phyloP scores from a whole-genome alignment of 2,797 vertebrate species.

The Chrysocyon brachyurus region DNA sequence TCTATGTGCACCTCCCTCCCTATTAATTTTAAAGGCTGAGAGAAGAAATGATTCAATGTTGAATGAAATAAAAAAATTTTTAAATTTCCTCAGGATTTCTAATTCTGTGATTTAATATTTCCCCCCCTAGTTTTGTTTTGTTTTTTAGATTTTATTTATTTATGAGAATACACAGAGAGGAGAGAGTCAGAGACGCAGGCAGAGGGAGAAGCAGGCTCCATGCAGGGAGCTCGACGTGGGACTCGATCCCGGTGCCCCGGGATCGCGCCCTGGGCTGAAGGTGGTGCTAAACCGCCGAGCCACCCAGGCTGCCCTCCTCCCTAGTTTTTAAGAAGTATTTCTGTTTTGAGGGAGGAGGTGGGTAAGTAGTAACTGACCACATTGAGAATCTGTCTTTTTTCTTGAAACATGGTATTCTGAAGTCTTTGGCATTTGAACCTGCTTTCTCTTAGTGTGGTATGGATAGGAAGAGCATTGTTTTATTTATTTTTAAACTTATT shows the following conservation, averaged over 20 bases:
- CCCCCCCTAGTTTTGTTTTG: not conserved
- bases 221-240: too few species aligned
- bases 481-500: too few species aligned
- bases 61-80: conserved; percentile 8
- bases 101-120: not conserved
- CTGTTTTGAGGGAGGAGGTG: not conserved
- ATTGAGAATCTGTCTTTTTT: not conserved
- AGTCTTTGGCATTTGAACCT: not conserved
- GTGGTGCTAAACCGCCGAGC: too few species aligned
- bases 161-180: too few species aligned
- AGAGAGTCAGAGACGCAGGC: too few species aligned
- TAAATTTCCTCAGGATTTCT: not conserved
- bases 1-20: not conserved
- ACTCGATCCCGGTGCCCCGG: too few species aligned
- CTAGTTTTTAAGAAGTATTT: not conserved
- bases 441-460: not conserved
- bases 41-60: not conserved
- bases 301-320: too few species aligned
- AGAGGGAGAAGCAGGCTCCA: too few species aligned
- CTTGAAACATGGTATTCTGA: not conserved
- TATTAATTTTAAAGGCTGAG: conserved; percentile 37
- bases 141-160: too few species aligned
- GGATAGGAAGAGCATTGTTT: too few species aligned
- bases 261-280: too few species aligned
- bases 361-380: not conserved